Percentiles rank a stretch among this genome's conserved stretches.
phyloP scores from a whole-genome alignment of 1,140 invertebrate genomes.

The Drosophila bifasciata region DNA sequence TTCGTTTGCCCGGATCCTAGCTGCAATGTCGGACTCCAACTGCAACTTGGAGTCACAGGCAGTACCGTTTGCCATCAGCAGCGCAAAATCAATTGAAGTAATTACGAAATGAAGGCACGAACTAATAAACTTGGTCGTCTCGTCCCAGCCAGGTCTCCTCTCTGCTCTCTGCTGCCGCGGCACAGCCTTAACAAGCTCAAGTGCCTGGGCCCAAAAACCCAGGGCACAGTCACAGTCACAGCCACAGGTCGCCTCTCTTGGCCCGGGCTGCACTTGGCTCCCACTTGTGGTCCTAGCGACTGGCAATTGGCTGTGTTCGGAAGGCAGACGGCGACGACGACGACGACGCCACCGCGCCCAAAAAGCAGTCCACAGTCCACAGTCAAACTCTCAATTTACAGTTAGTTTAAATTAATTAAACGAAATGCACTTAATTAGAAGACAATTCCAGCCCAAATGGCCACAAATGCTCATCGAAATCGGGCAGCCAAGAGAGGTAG shows the following conservation, averaged over 20 bases:
- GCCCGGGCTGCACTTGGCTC: background rate
- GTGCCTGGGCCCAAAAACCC: conserved; percentile 23
- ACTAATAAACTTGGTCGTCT: conserved; percentile 82
- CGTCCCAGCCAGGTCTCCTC: too few species aligned
- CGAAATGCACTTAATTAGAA: conserved; percentile 82
- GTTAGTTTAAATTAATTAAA: conserved; percentile 83
- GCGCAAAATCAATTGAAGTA: conserved; percentile 81
- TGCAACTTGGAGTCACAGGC: background rate
- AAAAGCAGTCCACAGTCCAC: conserved; percentile 34
- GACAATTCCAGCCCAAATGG: conserved; percentile 67
- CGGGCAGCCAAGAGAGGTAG: background rate
- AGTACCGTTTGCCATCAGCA: conserved; percentile 72
- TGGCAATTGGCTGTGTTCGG: conserved; percentile 42
- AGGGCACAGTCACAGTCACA: background rate
- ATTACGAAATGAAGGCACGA: conserved; percentile 83
- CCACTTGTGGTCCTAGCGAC: background rate
- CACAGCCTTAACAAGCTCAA: conserved; percentile 60
- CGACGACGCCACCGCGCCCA: conserved; percentile 73
- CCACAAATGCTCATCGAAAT: conserved; percentile 39
- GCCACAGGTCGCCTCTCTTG: conserved; percentile 2
- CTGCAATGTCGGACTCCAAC: background rate
- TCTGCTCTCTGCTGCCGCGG: too few species aligned
- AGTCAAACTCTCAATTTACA: conserved; percentile 72
- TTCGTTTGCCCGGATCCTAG: conserved; percentile 58
- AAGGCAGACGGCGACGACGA: background rate